Percentiles rank a stretch among this genome's conserved stretches.
phyloP scores from a whole-genome alignment of 1,140 invertebrate species.

The Nymphalis io region DNA sequence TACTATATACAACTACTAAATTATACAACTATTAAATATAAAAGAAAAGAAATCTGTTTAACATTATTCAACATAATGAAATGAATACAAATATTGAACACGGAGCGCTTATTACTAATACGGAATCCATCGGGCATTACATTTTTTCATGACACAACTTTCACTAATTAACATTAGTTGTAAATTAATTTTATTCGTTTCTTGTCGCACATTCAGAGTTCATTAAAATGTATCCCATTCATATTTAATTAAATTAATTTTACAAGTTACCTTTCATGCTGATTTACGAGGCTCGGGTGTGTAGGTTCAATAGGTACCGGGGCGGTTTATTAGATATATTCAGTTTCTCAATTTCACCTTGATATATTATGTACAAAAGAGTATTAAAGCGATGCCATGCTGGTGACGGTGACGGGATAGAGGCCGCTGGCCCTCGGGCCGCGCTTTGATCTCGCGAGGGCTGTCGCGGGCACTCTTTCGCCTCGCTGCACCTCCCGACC shows the following conservation, averaged over 20 bases:
- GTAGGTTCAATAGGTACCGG: too few species aligned
- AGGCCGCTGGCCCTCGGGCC: constrained; percentile 4
- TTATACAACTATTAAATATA: not conserved
- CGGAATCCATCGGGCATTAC: not conserved
- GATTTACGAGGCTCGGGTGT: too few species aligned
- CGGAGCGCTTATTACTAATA: not conserved
- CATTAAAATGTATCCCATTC: too few species aligned
- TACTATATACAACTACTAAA: too few species aligned
- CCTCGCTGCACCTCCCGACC: constrained; percentile 3
- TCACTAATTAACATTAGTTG: constrained; percentile 18
- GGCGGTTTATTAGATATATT: too few species aligned
- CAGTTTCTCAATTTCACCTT: not conserved
- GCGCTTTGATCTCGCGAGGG: constrained; percentile 20
- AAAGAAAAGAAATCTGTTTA: constrained; percentile 6
- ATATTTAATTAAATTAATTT: too few species aligned
- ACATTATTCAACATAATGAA: constrained; percentile 3
- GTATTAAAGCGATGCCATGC: not conserved
- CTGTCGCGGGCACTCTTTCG: constrained; percentile 27
- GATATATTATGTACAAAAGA: not conserved
- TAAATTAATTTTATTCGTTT: not conserved
- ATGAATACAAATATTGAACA: not conserved
- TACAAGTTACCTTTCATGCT: too few species aligned
- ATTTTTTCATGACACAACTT: constrained; percentile 19
- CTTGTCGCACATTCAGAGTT: not conserved
- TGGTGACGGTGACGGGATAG: not conserved